These are phyloP conservation scores for Pempheris klunzingeri DNA, from an alignment of 2,797 vertebrate genomes.

Conservation along the genomic window DNA sequence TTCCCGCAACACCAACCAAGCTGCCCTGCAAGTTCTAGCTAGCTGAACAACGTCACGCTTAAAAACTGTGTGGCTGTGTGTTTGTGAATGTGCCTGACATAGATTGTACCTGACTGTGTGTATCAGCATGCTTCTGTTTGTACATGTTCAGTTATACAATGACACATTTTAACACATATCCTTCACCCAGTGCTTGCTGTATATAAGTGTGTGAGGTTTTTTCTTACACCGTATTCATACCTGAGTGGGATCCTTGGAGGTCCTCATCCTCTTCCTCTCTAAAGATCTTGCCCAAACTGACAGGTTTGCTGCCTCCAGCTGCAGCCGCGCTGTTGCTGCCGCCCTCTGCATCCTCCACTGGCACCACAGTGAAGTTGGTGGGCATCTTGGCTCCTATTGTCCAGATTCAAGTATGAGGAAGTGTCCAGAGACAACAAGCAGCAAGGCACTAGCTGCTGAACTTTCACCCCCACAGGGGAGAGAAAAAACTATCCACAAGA, in stretches of 20 bases:
- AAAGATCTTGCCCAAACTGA: slow-evolving; percentile 67
- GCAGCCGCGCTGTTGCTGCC: slow-evolving; percentile 11
- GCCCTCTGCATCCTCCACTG: slow-evolving; percentile 72
- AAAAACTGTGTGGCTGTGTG: neutral
- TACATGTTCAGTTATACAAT: slow-evolving; percentile 10
- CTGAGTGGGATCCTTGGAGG: slow-evolving; percentile 39
- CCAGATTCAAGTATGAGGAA: slow-evolving; percentile 25
- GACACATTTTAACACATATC: neutral
- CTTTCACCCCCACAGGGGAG: slow-evolving; percentile 4
- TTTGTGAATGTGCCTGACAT: neutral
- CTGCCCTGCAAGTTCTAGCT: slow-evolving; percentile 57
- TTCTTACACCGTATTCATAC: slow-evolving; percentile 39
- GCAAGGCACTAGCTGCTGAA: slow-evolving; percentile 12
- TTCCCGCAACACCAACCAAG: neutral
- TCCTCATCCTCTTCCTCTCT: slow-evolving; percentile 28
- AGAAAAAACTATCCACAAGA: neutral
- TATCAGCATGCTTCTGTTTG: slow-evolving; percentile 21
- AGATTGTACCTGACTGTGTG: slow-evolving; percentile 28
- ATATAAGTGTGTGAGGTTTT: neutral
- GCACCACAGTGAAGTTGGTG: slow-evolving; percentile 81
- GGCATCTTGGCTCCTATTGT: slow-evolving; percentile 70
- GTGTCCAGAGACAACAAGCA: neutral
- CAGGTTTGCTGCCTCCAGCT: slow-evolving; percentile 47
- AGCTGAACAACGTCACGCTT: slow-evolving; percentile 24
- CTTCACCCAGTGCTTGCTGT: slow-evolving; percentile 2